Percentiles rank a stretch among this genome's conserved stretches.
Conservation (phyloP, 1,140 invertebrate genomes). For the Muscidifurax raptorellus region DNA sequence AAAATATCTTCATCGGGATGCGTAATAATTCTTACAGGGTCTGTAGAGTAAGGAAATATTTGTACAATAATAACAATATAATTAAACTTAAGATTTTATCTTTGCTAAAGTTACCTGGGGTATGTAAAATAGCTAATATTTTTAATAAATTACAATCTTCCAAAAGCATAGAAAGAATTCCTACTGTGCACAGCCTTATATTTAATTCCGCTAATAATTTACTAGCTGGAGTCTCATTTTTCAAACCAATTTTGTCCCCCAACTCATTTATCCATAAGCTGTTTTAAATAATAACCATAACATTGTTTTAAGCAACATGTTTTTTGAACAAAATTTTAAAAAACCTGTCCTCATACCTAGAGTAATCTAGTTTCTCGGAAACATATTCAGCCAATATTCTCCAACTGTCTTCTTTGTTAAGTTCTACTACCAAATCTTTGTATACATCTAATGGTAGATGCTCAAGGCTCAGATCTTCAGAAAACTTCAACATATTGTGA, state of each 20-base stretch:
- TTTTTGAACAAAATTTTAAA: neutral
- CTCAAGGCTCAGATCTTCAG: constrained; percentile 58
- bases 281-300: constrained; percentile 17
- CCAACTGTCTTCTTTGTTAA: constrained; percentile 61
- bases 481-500: constrained; percentile 59
- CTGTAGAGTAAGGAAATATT: constrained; percentile 50
- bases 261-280: constrained; percentile 58
- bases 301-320: constrained; percentile 21
- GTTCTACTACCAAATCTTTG: constrained; percentile 59
- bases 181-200: constrained; percentile 63
- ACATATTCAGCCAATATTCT: constrained; percentile 59
- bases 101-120: constrained; percentile 57
- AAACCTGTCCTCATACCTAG: constrained; percentile 53
- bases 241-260: constrained; percentile 38
- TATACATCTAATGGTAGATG: constrained; percentile 57
- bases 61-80: neutral
- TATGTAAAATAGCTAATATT: constrained; percentile 59
- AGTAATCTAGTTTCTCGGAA: constrained; percentile 55
- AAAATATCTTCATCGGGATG: constrained; percentile 55
- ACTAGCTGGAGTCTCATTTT: constrained; percentile 56
- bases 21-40: constrained; percentile 57
- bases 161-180: constrained; percentile 58
- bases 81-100: neutral
- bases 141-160: constrained; percentile 59
- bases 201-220: constrained; percentile 62